Evolutionary conservation across 2,113 vertebrate species (phyloP), one percentile per base, ranked within the genome.

Genomic region (Camelus dromedarius): DNA sequence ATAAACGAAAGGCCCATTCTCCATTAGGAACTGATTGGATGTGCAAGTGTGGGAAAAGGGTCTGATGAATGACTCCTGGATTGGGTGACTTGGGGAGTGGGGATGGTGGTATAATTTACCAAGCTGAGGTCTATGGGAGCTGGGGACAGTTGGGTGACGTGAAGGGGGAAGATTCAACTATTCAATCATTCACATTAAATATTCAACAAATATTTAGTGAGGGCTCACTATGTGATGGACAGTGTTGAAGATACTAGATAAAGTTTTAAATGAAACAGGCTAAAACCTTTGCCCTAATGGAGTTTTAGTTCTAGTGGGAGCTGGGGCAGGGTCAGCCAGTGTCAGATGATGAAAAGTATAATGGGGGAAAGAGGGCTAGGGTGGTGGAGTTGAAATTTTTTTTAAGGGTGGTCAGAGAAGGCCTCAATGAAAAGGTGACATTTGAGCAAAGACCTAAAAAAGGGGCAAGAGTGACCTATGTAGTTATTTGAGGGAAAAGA

Each of bases 361-460:
- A 15, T 4, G 32, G 14, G 13, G 10, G 1, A 42, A 72, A n/a
- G 24, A 42, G 69, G 62, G 30, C 35, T 2, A 15, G 26, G 32
- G 30, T 13, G 13, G 52, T 5, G 38, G 38, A 42, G 20, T 66
- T 38, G 28, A 14, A 67, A 22, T 66, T 77, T 91, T 89, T 92
- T 79, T 11, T 50, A 89, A 96, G 26, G 32, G 3, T 88, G 10
- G 30, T 66, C 85, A 85, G 42, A 88, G 48, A 96, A 92, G 26
- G 35, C 26, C 38, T 93, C 35, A 48, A 15, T 91, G 67, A 91
- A 86, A 91, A 66, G 67, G 16, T 77, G 73, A 73, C n/a, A 77
- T 30, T 13, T 58, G 35, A 93, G 79, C 64, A 83, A 92, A 87
- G 80, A 64, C 18, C 18, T 83, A 11, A 42, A 83, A 52, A 75